Conservation (phyloP, 2,113 vertebrate species). For the Desmodus rotundus region DNA sequence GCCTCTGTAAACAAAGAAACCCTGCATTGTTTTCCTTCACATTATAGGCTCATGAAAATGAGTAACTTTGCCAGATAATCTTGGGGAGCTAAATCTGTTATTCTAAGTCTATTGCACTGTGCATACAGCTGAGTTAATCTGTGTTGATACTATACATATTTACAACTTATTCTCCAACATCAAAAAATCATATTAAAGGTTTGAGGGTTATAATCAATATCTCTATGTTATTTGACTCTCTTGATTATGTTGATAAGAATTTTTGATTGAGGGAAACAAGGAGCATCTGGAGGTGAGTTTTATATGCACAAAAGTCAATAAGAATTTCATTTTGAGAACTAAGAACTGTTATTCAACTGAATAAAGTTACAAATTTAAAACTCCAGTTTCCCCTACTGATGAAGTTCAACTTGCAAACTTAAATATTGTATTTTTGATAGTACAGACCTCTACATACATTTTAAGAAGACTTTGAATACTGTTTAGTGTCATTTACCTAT, state of each 20-base stretch:
- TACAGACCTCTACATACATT: not conserved
- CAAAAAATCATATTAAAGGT: not conserved
- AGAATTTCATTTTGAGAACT: not conserved
- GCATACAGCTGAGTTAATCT: not conserved
- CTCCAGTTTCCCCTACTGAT: not conserved
- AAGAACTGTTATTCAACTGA: not conserved
- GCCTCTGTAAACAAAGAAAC: not conserved
- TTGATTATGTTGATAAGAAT: not conserved
- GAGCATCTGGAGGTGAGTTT: not conserved
- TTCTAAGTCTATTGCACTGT: not conserved
- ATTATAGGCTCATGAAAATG: not conserved
- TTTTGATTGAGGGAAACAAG: not conserved
- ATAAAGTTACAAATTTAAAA: not conserved
- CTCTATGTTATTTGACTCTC: not conserved
- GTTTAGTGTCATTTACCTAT: not conserved
- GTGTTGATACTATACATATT: not conserved
- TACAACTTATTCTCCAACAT: not conserved
- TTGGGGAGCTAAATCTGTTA: rapidly evolving
- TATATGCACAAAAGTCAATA: not conserved
- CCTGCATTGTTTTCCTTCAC: not conserved
- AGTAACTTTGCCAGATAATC: not conserved
- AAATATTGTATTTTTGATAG: not conserved
- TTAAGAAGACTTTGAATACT: not conserved
- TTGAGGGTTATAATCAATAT: not conserved
- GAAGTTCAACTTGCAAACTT: not conserved